These are phyloP conservation scores for Dasypogon diadema DNA, from an alignment of 2,888 invertebrate genomes.

Conservation along the genomic window DNA sequence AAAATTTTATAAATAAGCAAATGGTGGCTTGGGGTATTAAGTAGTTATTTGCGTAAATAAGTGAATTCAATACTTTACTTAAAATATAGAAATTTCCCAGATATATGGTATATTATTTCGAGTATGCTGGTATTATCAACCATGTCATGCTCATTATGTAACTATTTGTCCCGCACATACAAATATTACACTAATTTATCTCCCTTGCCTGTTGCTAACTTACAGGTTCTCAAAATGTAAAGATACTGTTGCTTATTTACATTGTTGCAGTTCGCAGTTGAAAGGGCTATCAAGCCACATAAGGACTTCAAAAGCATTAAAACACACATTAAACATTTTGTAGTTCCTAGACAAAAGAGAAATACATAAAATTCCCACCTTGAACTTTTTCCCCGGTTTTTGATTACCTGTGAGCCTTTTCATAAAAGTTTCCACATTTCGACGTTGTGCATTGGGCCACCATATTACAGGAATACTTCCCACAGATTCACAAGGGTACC, in stretches of 20 bases:
- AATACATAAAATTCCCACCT: constrained; percentile 12
- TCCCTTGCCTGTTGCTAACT: too few species aligned
- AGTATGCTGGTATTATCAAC: too few species aligned
- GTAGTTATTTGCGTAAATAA: too few species aligned
- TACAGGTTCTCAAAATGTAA: background rate
- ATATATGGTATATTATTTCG: too few species aligned
- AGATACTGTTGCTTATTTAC: background rate
- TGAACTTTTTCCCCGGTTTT: constrained; percentile 8
- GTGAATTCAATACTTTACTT: too few species aligned
- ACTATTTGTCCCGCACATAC: too few species aligned
- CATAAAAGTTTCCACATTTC: constrained; percentile 24
- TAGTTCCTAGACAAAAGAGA: background rate
- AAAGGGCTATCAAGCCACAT: too few species aligned
- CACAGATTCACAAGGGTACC: background rate
- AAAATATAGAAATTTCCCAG: too few species aligned
- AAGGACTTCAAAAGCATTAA: background rate
- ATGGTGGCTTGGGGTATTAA: too few species aligned
- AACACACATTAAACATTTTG: background rate
- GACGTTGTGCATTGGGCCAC: background rate
- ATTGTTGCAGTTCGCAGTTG: constrained; percentile 22
- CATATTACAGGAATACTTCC: constrained; percentile 24
- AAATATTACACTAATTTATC: too few species aligned
- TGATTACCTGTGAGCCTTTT: constrained; percentile 22
- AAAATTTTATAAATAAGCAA: too few species aligned
- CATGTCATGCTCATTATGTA: too few species aligned